Percentiles rank a stretch among this genome's conserved stretches.
These are phyloP conservation scores for Galaxias olidus DNA, from an alignment of 2,797 vertebrate genomes.

Conservation along the genomic window DNA sequence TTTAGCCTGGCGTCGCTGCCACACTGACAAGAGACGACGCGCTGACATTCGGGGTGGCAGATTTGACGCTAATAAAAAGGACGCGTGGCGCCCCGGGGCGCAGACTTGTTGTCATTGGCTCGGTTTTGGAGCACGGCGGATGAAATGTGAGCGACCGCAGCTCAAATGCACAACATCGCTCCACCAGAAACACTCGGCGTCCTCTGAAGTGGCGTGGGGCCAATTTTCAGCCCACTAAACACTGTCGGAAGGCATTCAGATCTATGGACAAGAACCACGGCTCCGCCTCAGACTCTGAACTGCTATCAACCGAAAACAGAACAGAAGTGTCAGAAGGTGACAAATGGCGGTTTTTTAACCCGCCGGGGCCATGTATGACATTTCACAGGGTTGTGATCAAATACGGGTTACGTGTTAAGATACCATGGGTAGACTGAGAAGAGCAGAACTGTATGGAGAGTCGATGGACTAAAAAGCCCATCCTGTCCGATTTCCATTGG, in stretches of 20 bases:
- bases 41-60: slow-evolving; percentile 58
- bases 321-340: slow-evolving; percentile 53
- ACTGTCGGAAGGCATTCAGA: slow-evolving; percentile 44
- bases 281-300: slow-evolving; percentile 17
- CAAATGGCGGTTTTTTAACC: slow-evolving; percentile 55
- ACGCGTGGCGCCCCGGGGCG: slow-evolving; percentile 53
- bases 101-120: slow-evolving; percentile 53
- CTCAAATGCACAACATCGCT: slow-evolving; percentile 54
- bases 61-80: slow-evolving; percentile 69
- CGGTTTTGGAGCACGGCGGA: slow-evolving; percentile 37
- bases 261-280: slow-evolving; percentile 22
- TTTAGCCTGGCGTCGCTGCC: slow-evolving; percentile 56
- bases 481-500: too few relatives aligned
- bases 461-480: too few relatives aligned
- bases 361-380: slow-evolving; percentile 61
- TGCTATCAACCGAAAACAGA: slow-evolving; percentile 37
- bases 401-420: slow-evolving; percentile 54
- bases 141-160: slow-evolving; percentile 62
- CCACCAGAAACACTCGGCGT: slow-evolving; percentile 30
- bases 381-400: slow-evolving; percentile 67
- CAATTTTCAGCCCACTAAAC: slow-evolving; percentile 57
- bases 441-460: not conserved
- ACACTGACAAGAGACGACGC: slow-evolving; percentile 52
- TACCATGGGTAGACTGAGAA: slow-evolving; percentile 55
- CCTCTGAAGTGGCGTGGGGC: slow-evolving; percentile 45